Conservation (phyloP, 2,113 vertebrate species). For the Leptobrachium leishanense region DNA sequence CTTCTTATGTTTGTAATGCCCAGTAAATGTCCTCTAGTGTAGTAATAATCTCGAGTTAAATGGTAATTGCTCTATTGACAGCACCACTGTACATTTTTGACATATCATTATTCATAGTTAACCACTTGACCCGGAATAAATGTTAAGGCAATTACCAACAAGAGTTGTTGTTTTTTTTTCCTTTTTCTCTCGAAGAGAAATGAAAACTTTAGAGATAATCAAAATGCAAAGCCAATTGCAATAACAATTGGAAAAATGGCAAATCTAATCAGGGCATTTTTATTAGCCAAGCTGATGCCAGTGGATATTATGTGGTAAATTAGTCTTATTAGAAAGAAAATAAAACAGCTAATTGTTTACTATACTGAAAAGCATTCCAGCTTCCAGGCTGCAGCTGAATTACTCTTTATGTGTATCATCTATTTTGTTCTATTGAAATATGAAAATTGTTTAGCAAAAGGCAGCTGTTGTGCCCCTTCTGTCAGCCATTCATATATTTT, state of each 20-base stretch:
- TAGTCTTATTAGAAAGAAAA: conserved; percentile 84
- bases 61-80: conserved; percentile 89
- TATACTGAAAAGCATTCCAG: conserved; percentile 76
- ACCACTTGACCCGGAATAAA: conserved; percentile 91
- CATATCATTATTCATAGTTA: conserved; percentile 92
- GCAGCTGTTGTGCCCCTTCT: conserved; percentile 61
- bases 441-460: conserved; percentile 72
- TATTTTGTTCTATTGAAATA: conserved; percentile 82
- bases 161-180: conserved; percentile 79
- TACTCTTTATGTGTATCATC: conserved; percentile 76
- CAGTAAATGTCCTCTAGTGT: conserved; percentile 80
- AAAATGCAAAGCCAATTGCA: conserved; percentile 78
- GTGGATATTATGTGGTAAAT: conserved; percentile 82
- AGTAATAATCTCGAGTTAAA: conserved; percentile 81
- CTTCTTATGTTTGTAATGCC: conserved; percentile 76
- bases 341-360: conserved; percentile 85
- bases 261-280: conserved; percentile 83
- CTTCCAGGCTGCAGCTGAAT: conserved; percentile 77
- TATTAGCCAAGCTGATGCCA: conserved; percentile 82
- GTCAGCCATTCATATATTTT: conserved; percentile 9
- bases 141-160: conserved; percentile 87
- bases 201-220: conserved; percentile 83
- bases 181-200: conserved; percentile 76
- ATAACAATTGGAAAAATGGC: conserved; percentile 81
- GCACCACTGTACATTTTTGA: conserved; percentile 84